These are phyloP conservation scores for Sebastes miniatus DNA, from an alignment of 2,797 vertebrate species.

Conservation along the genomic window DNA sequence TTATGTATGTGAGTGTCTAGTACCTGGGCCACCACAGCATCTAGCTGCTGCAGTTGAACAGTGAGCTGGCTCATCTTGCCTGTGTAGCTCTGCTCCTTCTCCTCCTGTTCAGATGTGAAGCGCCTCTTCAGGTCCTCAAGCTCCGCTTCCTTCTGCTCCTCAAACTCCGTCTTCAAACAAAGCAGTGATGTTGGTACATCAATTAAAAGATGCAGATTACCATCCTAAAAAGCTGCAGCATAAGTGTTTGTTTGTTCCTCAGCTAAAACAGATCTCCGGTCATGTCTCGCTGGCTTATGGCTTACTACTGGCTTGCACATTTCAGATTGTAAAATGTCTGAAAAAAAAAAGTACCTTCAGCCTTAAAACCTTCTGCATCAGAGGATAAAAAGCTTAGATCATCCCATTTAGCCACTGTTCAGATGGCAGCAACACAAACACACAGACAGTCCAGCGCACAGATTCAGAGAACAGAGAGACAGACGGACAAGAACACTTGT, in stretches of 20 bases:
- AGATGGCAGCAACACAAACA: slow-evolving; percentile 41
- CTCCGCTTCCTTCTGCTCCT: slow-evolving; percentile 77
- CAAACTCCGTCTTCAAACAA: slow-evolving; percentile 81
- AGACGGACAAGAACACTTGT: slow-evolving; percentile 41
- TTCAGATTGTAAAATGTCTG: slow-evolving; percentile 48
- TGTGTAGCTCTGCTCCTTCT: slow-evolving; percentile 69
- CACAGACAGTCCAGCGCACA: slow-evolving; percentile 16
- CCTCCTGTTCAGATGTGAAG: slow-evolving; percentile 73
- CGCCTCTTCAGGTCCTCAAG: slow-evolving; percentile 75
- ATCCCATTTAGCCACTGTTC: slow-evolving; percentile 66
- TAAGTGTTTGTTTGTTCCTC: not conserved
- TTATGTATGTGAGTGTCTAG: not conserved
- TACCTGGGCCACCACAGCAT: slow-evolving; percentile 84
- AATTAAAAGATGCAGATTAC: not conserved
- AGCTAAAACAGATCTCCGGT: not conserved
- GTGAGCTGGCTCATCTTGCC: slow-evolving; percentile 82
- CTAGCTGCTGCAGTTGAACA: slow-evolving; percentile 83
- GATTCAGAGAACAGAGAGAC: slow-evolving; percentile 37
- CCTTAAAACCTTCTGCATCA: slow-evolving; percentile 59
- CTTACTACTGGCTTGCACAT: slow-evolving; percentile 32
- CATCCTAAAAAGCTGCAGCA: not conserved
- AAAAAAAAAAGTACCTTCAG: slow-evolving; percentile 50
- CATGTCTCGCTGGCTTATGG: slow-evolving; percentile 1
- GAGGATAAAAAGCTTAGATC: slow-evolving; percentile 74
- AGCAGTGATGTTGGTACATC: not conserved